A percentile compares a stretch with the other conserved stretches of the same genome.
These are phyloP conservation scores for Chaetodon trifascialis DNA, from an alignment of 2,113 vertebrate species.

Conservation along the genomic window DNA sequence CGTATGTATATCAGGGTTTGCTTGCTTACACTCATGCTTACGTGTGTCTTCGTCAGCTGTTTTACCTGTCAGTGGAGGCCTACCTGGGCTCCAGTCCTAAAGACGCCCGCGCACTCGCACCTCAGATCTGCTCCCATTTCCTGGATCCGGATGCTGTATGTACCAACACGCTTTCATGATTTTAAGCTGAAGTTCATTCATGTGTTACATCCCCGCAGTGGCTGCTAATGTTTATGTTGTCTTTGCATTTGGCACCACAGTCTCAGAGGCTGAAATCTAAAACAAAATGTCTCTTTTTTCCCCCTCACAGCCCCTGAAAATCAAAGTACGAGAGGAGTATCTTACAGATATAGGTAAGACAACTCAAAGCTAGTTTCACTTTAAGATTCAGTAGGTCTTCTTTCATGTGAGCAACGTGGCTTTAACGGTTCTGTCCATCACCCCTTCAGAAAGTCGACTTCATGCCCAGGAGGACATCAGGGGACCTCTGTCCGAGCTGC, in stretches of 20 bases:
- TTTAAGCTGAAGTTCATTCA: not conserved
- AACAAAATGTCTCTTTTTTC: not conserved
- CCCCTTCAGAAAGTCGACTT: constrained; percentile 85
- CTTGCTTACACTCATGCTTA: not conserved
- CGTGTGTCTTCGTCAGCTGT: constrained; percentile 83
- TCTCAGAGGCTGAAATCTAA: not conserved
- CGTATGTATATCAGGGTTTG: not conserved
- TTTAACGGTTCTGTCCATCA: not conserved
- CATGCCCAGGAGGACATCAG: constrained; percentile 89
- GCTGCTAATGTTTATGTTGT: too few relatives aligned
- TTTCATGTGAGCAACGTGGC: too few relatives aligned
- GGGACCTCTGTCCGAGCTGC: constrained; percentile 87
- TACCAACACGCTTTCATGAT: not conserved
- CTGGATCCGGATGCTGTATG: constrained; percentile 91
- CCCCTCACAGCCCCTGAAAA: constrained; percentile 87
- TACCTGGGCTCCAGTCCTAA: constrained; percentile 88
- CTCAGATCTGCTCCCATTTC: constrained; percentile 92
- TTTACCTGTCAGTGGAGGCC: constrained; percentile 92
- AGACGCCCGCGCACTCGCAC: constrained; percentile 88
- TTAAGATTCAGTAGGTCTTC: too few relatives aligned
- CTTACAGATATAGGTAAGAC: constrained; percentile 91
- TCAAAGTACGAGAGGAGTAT: constrained; percentile 89
- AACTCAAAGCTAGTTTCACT: not conserved
- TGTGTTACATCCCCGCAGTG: not conserved
- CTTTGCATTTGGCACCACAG: not conserved